These are phyloP conservation scores for Limosa lapponica DNA, from an alignment of 2,797 vertebrate genomes.

Conservation along the genomic window DNA sequence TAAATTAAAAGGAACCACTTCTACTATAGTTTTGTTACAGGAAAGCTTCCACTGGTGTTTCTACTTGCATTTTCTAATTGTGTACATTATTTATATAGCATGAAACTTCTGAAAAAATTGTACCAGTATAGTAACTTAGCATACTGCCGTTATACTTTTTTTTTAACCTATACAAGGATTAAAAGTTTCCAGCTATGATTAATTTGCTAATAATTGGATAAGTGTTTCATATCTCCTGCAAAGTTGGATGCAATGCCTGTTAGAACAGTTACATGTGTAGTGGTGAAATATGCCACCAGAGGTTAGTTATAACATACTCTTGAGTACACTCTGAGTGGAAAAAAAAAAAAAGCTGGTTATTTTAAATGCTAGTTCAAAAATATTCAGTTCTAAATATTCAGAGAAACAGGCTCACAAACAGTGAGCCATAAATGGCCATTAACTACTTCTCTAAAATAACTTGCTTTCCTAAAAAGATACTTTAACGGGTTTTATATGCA, in stretches of 20 bases:
- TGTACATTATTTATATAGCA: background rate
- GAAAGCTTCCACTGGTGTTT: background rate
- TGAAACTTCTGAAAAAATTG: background rate
- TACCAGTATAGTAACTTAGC: background rate
- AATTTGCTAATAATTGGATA: background rate
- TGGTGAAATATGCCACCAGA: background rate
- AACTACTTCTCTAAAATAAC: conserved; percentile 3
- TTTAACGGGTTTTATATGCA: background rate
- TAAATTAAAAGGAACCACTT: background rate
- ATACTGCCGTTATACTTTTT: background rate
- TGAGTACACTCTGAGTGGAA: background rate
- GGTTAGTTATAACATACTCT: background rate
- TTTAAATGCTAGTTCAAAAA: background rate
- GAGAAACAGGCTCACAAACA: conserved; percentile 7
- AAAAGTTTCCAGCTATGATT: background rate
- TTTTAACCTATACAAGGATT: background rate
- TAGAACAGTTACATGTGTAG: background rate
- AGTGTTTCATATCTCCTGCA: background rate
- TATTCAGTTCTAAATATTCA: conserved; percentile 19
- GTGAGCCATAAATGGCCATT: background rate
- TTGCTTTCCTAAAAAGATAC: background rate
- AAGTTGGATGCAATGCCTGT: background rate
- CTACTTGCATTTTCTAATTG: background rate
- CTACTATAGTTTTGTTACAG: background rate
- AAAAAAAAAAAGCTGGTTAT: background rate